Evolutionary conservation across 1,140 invertebrate species (phyloP).

Genomic region (Patella vulgata): DNA sequence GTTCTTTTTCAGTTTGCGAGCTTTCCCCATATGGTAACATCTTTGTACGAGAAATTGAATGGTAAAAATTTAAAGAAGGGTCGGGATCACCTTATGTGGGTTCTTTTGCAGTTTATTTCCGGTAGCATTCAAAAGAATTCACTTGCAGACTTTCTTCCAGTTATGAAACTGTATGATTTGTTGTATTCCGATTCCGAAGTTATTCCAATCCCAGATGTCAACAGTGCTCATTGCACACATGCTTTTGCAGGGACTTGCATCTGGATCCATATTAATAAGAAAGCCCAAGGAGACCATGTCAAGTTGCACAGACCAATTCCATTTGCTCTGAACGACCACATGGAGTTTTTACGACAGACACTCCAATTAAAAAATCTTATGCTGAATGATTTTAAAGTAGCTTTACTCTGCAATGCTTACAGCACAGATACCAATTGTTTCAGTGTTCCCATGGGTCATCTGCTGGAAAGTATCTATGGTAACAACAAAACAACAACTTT

Average conservation of each 20-base stretch:
- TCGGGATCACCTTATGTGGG: conserved; percentile 96
- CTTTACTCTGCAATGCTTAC: conserved; percentile 91
- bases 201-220: conserved; percentile 88
- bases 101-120: conserved; percentile 95
- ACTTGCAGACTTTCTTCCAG: conserved; percentile 87
- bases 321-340: conserved; percentile 81
- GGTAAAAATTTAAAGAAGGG: conserved; percentile 86
- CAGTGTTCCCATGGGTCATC: conserved; percentile 82
- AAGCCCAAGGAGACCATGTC: conserved; percentile 79
- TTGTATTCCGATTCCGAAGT: conserved; percentile 92
- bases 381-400: conserved; percentile 84
- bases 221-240: conserved; percentile 83
- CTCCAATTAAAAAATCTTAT: conserved; percentile 54
- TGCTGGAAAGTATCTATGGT: conserved; percentile 89
- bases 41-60: conserved; percentile 86
- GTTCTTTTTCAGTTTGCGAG: conserved; percentile 93
- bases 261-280: conserved; percentile 95
- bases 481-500: conserved; percentile 61
- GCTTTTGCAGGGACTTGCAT: conserved; percentile 95
- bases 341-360: conserved; percentile 80
- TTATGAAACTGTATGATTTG: conserved; percentile 90
- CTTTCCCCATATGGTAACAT: conserved; percentile 91
- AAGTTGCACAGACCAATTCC: conserved; percentile 84
- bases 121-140: conserved; percentile 96
- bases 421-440: conserved; percentile 70